Percentiles rank a stretch among this genome's conserved stretches.
These are phyloP conservation scores for Ammodramus savannarum DNA, from an alignment of 2,113 vertebrate species.

Conservation along the genomic window DNA sequence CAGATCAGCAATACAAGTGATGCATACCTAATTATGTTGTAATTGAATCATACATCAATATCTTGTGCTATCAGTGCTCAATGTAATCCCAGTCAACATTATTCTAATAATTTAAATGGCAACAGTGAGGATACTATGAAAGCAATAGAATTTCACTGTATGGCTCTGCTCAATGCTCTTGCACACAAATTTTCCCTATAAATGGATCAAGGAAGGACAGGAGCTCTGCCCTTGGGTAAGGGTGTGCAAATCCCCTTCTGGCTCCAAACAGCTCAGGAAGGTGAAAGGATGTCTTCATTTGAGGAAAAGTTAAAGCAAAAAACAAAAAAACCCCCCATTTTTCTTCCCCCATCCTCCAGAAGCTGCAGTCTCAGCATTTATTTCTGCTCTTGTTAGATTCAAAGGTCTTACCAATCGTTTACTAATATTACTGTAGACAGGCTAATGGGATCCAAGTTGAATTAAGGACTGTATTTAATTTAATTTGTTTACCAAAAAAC, in stretches of 20 bases:
- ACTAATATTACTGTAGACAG: background rate
- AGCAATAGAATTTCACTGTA: background rate
- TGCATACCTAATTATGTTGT: background rate
- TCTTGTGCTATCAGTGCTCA: background rate
- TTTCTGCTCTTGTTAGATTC: background rate
- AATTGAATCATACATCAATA: background rate
- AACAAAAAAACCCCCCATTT: accelerated
- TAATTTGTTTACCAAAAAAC: background rate
- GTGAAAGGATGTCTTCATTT: background rate
- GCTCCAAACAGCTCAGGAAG: background rate
- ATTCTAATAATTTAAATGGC: background rate
- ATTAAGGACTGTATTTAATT: background rate
- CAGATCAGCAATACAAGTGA: background rate
- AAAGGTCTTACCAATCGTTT: background rate
- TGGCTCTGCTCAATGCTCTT: background rate
- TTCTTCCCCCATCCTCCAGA: background rate
- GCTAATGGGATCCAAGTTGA: background rate
- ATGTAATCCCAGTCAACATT: background rate
- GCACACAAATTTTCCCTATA: accelerated
- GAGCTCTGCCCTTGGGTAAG: background rate
- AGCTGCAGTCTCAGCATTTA: background rate
- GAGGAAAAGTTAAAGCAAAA: background rate
- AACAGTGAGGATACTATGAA: background rate
- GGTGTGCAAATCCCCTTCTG: background rate
- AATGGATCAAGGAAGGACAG: background rate